These are phyloP conservation scores for Leptestheria dahalacensis DNA, from an alignment of 1,140 invertebrate species.

Conservation along the genomic window DNA sequence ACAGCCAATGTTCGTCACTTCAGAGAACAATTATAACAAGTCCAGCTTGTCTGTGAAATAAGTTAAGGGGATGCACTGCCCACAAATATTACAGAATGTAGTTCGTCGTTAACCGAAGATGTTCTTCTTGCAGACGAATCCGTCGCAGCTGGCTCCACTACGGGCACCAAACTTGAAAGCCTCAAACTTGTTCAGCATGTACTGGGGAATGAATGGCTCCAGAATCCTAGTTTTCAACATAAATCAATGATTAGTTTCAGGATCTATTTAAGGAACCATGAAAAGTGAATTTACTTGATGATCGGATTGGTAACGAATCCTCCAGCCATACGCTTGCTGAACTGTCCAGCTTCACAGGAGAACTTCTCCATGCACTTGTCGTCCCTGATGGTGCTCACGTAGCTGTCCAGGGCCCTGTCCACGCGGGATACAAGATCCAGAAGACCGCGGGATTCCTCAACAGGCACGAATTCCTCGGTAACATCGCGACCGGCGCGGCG, in stretches of 20 bases:
- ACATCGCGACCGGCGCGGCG: conserved; percentile 11
- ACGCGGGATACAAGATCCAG: conserved; percentile 3
- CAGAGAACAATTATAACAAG: no score
- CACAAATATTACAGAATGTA: not conserved
- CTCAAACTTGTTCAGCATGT: conserved; percentile 13
- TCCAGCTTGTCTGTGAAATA: not conserved
- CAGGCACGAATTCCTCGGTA: not conserved
- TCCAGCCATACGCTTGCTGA: conserved; percentile 6
- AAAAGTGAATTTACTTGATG: conserved; percentile 12
- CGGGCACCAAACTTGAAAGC: conserved; percentile 11
- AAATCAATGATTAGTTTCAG: not conserved
- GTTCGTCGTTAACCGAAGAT: not conserved
- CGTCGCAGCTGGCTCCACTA: not conserved
- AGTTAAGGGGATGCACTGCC: not conserved
- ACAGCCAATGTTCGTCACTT: no score
- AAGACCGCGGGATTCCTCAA: not conserved
- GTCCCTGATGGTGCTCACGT: conserved; percentile 7
- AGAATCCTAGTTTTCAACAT: conserved; percentile 3
- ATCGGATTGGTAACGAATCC: conserved; percentile 7
- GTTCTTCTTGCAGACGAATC: conserved; percentile 2
- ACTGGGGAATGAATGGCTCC: conserved; percentile 13
- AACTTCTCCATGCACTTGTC: conserved; percentile 15
- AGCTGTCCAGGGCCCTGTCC: conserved; percentile 9
- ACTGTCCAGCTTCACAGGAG: conserved; percentile 15
- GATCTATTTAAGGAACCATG: not conserved